These are phyloP conservation scores for Equus quagga DNA, from an alignment of 2,113 vertebrate species.

Conservation along the genomic window DNA sequence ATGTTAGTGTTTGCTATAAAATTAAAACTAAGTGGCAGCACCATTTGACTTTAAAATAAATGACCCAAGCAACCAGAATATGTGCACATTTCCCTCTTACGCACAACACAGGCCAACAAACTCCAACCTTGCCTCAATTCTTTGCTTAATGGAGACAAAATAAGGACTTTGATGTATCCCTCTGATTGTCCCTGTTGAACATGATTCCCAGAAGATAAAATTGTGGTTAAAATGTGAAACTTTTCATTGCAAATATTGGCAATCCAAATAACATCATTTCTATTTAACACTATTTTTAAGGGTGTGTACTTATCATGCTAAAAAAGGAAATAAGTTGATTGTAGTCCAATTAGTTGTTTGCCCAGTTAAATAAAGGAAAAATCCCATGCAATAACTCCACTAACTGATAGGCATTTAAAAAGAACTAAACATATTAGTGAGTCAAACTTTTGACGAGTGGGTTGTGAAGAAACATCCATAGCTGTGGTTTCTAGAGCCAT, in stretches of 20 bases:
- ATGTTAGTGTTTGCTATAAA: not conserved
- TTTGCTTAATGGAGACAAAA: slow-evolving; percentile 40
- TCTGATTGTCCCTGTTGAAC: slow-evolving; percentile 48
- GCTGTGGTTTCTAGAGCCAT: not conserved
- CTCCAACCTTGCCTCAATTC: slow-evolving; percentile 26
- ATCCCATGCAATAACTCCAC: not conserved
- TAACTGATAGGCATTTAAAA: not conserved
- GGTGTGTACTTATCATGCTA: not conserved
- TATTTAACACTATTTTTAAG: not conserved
- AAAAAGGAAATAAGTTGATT: not conserved
- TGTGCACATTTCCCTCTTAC: not conserved
- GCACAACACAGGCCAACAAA: not conserved
- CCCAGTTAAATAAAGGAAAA: not conserved
- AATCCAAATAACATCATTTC: not conserved
- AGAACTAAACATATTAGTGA: not conserved
- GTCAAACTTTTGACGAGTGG: not conserved
- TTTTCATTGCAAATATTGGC: no score
- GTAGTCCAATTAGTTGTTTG: not conserved
- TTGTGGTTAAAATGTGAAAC: not conserved
- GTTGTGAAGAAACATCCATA: not conserved
- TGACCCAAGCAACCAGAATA: not conserved
- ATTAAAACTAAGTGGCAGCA: not conserved
- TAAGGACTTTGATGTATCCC: slow-evolving; percentile 24
- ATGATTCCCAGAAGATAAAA: not conserved
- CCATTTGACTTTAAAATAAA: slow-evolving; percentile 58